Conservation (phyloP, 2,113 vertebrate genomes). For the Caranx melampygus region DNA sequence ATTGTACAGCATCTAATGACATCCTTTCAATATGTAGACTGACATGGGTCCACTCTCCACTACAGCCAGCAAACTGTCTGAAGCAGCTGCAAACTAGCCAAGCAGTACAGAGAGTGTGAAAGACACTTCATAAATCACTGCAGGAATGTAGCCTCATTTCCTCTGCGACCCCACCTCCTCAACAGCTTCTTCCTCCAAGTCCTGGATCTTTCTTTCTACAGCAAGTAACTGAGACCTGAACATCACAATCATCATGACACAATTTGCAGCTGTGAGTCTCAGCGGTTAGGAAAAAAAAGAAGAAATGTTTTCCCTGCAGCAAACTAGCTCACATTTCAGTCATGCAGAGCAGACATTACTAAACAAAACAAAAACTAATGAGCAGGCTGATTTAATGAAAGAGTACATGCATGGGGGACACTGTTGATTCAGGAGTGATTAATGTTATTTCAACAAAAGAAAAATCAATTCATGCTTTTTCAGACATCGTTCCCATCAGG, state of each 20-base stretch:
- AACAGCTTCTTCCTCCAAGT: conserved; percentile 63
- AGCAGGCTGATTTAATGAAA: conserved; percentile 31
- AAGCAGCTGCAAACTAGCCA: conserved; percentile 59
- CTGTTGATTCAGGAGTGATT: conserved; percentile 2
- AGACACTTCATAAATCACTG: conserved; percentile 76
- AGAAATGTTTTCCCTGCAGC: background rate
- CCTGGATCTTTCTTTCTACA: conserved; percentile 49
- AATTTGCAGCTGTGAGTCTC: conserved; percentile 34
- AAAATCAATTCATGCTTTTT: background rate
- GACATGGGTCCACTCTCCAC: conserved; percentile 4
- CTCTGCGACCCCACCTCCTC: conserved; percentile 67
- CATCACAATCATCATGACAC: conserved; percentile 38
- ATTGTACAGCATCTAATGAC: background rate
- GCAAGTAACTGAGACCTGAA: conserved; percentile 36
- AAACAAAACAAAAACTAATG: conserved; percentile 34
- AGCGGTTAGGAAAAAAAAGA: background rate
- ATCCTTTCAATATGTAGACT: conserved; percentile 7
- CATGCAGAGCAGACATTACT: conserved; percentile 4
- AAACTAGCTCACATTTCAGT: conserved; percentile 19
- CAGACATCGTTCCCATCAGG: background rate
- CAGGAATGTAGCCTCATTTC: conserved; percentile 79
- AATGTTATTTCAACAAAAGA: background rate
- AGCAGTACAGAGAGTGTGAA: conserved; percentile 49
- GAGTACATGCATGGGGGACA: background rate
- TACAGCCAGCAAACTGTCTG: conserved; percentile 27